A percentile compares a stretch with the other conserved stretches of the same genome.
Evolutionary conservation across 2,888 invertebrate species (phyloP).

Genomic region (Blera fallax): DNA sequence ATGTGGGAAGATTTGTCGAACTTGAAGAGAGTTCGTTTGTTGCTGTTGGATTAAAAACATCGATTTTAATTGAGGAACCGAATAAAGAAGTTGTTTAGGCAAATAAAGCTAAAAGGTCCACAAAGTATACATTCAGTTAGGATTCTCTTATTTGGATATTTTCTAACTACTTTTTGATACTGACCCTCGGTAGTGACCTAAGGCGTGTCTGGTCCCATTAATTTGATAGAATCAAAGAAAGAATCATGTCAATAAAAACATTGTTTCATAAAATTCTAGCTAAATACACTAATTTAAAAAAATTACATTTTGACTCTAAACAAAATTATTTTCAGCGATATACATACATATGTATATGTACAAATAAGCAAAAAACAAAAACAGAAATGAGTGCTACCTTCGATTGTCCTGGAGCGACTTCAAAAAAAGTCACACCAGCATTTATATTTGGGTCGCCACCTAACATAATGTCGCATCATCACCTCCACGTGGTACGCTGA

Average conservation of each 20-base stretch:
- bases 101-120: not conserved
- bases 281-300: too few relatives aligned
- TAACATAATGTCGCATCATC: too few relatives aligned
- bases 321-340: too few relatives aligned
- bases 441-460: too few relatives aligned
- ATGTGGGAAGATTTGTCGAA: constrained; percentile 85
- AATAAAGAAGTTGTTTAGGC: not conserved
- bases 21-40: constrained; percentile 86
- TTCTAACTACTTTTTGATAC: constrained; percentile 13
- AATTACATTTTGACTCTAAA: too few relatives aligned
- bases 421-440: too few relatives aligned
- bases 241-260: not conserved
- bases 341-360: too few relatives aligned
- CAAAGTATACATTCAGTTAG: not conserved
- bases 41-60: constrained; percentile 77
- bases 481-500: too few relatives aligned
- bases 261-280: not conserved
- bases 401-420: too few relatives aligned
- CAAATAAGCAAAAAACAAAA: too few relatives aligned
- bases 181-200: constrained; percentile 41
- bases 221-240: not conserved
- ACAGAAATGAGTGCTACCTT: too few relatives aligned
- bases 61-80: constrained; percentile 5
- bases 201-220: constrained; percentile 16
- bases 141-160: not conserved